Evolutionary conservation across 2,797 vertebrate species (phyloP), one percentile per base, ranked within the genome.

Genomic region (Galago senegalensis): DNA sequence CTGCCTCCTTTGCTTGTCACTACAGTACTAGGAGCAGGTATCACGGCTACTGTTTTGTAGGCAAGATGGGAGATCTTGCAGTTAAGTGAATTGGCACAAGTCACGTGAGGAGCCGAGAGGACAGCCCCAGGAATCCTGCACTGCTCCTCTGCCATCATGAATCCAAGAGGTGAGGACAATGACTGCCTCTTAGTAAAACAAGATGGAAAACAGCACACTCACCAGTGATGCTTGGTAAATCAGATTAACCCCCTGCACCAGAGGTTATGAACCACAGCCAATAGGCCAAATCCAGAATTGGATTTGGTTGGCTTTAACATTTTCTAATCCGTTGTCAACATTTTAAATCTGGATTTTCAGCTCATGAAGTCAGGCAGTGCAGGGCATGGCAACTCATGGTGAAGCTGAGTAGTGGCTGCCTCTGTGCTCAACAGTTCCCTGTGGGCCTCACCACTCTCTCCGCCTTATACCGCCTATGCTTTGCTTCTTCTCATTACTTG

Each of bases 311-410:
- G 27, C 56, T 93, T 95, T 58, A 67, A 88, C 88, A 58, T 61
- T 77, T 96, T 93, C 89, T 79, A 89, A 93, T 89, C 86, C 88
- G 87, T 58, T 65, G 76, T 94, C 72, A 96, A 87, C 67, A 93
- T 63, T 73, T 93, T 81, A 77, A 92, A 95, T 72, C 81, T 84
- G 77, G 27, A 86, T 89, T 92, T 81, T 83, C 86, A 81, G 76
- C 49, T 93, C 85, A 34, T 56, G 56, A 89, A 60, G n/a, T 37
- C 53, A 70, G 76, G 84, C 49, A 81, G 43, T 2, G 2, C 9
- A 18, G 37, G 79, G 53, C 43, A 34, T 14, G n/a, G 53, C 3
- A 20, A 27, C 2, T 21, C 23, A 53, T 60, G 37, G 16, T 83
- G 63, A 72, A 60, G 53, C 60, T 27, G 14, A 76, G 27, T 0